A percentile compares a stretch with the other conserved stretches of the same genome.
phyloP scores from a whole-genome alignment of 2,113 vertebrate genomes.

The Eptesicus fuscus region DNA sequence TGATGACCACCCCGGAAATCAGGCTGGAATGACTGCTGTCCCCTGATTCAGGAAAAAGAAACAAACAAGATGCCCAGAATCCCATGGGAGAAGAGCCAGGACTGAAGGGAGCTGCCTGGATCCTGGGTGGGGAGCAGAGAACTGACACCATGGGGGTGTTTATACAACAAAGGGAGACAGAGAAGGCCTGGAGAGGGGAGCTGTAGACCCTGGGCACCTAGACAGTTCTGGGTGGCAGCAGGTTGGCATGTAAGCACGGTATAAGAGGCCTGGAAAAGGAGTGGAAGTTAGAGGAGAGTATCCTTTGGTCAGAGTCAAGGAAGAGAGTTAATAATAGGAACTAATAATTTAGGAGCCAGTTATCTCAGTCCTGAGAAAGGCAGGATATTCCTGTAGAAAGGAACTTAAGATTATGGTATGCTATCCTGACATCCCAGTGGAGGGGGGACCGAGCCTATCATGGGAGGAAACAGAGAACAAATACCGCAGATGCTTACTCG shows the following conservation, averaged over 20 bases:
- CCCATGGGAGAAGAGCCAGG: background rate
- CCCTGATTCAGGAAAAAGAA: background rate
- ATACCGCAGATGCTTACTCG: constrained; percentile 81
- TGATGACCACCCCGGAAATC: background rate
- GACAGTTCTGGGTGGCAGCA: background rate
- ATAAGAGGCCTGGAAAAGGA: background rate
- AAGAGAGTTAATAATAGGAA: background rate
- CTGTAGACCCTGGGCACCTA: background rate
- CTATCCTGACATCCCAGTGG: background rate
- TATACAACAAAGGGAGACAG: background rate
- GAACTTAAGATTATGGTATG: background rate
- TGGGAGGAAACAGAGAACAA: background rate
- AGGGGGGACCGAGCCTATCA: background rate
- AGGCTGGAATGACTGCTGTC: background rate
- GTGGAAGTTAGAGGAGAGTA: background rate
- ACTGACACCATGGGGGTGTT: background rate
- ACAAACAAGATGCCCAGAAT: background rate
- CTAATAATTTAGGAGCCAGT: background rate
- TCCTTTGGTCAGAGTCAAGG: background rate
- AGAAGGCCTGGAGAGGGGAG: background rate
- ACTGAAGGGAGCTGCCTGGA: background rate
- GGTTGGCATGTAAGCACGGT: background rate
- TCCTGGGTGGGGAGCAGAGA: background rate
- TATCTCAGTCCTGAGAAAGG: background rate
- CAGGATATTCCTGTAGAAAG: background rate